These are phyloP conservation scores for Eurystomus gularis DNA, from an alignment of 2,113 vertebrate species.

Conservation along the genomic window DNA sequence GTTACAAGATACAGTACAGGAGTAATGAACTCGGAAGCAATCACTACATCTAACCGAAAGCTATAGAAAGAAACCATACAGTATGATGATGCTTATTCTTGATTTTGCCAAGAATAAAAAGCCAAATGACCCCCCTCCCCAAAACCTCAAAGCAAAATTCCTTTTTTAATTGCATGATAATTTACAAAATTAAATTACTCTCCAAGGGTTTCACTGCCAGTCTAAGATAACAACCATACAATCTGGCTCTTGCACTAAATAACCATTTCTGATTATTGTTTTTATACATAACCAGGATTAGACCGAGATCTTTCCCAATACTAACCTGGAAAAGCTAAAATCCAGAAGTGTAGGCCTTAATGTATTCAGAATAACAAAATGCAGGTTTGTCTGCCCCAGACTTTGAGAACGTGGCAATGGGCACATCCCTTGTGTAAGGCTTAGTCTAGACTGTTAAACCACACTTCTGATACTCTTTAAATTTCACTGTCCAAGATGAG, in stretches of 20 bases:
- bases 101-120: not conserved
- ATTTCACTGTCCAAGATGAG: not conserved
- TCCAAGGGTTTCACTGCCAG: not conserved
- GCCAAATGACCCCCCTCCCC: too few species aligned
- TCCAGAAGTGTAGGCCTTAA: not conserved
- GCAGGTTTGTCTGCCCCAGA: not conserved
- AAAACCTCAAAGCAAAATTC: not conserved
- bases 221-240: not conserved
- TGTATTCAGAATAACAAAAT: not conserved
- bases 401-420: not conserved
- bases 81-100: not conserved
- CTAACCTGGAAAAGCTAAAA: not conserved
- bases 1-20: not conserved
- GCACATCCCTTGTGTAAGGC: not conserved
- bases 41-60: not conserved
- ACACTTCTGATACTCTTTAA: not conserved
- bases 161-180: not conserved
- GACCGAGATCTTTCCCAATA: not conserved
- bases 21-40: not conserved
- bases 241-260: not conserved
- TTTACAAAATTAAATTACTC: not conserved
- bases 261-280: not conserved
- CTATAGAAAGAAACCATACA: not conserved
- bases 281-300: not conserved
- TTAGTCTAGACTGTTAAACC: not conserved